Evolutionary conservation across 1,140 invertebrate species (phyloP).

Genomic region (Daktulosphaira vitifoliae): DNA sequence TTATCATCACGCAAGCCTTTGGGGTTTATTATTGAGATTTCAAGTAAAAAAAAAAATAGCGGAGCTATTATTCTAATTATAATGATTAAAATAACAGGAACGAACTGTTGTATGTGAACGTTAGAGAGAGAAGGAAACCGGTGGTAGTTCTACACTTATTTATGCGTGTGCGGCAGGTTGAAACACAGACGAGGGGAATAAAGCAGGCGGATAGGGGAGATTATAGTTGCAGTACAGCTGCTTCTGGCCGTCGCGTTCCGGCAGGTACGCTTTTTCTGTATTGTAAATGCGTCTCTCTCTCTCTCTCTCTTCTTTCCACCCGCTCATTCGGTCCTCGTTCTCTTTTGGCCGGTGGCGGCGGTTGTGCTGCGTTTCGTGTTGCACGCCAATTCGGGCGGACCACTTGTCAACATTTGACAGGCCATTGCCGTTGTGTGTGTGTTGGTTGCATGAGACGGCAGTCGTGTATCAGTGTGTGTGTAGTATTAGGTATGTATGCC

Average conservation of each 20-base stretch:
- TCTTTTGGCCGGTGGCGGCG: no score
- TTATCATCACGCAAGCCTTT: slow-evolving; percentile 13
- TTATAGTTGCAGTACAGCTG: neutral
- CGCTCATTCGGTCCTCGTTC: no score
- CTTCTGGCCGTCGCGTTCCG: neutral
- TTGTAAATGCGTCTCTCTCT: no score
- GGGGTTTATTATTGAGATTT: neutral
- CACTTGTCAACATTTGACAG: slow-evolving; percentile 32
- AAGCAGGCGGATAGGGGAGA: slow-evolving; percentile 17
- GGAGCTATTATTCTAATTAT: no score
- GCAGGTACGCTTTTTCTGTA: neutral
- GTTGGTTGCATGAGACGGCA: neutral
- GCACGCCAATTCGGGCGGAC: slow-evolving; percentile 30
- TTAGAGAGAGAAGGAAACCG: slow-evolving; percentile 1
- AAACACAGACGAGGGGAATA: neutral
- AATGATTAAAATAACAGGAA: no score
- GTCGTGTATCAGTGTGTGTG: neutral
- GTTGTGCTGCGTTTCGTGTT: slow-evolving; percentile 12
- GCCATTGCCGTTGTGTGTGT: neutral
- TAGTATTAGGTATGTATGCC: neutral
- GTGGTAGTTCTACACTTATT: neutral
- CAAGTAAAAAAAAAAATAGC: no score
- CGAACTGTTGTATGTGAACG: no score
- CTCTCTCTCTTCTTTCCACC: no score
- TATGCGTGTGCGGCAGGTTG: slow-evolving; percentile 14